Percentiles rank a stretch among this genome's conserved stretches.
These are phyloP conservation scores for Oreochromis spilurus DNA, from an alignment of 2,113 vertebrate genomes.

Conservation along the genomic window DNA sequence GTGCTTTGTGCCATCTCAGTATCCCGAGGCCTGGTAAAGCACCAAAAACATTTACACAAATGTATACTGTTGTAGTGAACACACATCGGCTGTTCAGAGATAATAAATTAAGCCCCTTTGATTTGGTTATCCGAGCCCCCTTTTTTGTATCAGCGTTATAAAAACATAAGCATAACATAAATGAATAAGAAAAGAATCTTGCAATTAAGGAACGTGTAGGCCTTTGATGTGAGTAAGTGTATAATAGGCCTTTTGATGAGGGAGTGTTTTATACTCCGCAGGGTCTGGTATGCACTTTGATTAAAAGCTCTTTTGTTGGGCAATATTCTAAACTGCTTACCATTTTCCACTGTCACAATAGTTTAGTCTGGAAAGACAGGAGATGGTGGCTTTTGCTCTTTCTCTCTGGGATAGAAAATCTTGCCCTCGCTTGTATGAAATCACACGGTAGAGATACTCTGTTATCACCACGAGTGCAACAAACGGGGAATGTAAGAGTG, in stretches of 20 bases:
- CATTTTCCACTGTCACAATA: slow-evolving; percentile 59
- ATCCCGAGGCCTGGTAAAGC: slow-evolving; percentile 43
- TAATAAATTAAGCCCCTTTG: slow-evolving; percentile 57
- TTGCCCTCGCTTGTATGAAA: background rate
- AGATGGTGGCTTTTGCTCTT: slow-evolving; percentile 13
- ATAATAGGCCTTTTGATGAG: slow-evolving; percentile 67
- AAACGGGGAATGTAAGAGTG: background rate
- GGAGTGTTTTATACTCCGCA: slow-evolving; percentile 56
- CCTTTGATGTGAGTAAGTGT: slow-evolving; percentile 70
- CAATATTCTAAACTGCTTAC: slow-evolving; percentile 64
- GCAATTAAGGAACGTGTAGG: slow-evolving; percentile 61
- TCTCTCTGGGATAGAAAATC: background rate
- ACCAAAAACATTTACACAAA: slow-evolving; percentile 35
- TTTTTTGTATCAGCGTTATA: slow-evolving; percentile 43
- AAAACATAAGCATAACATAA: slow-evolving; percentile 63
- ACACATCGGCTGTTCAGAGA: slow-evolving; percentile 28
- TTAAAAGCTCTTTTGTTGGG: slow-evolving; percentile 69
- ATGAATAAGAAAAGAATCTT: slow-evolving; percentile 64
- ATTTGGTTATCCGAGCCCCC: slow-evolving; percentile 47
- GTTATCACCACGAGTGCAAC: background rate
- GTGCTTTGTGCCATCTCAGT: slow-evolving; percentile 37
- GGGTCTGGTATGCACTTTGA: slow-evolving; percentile 61
- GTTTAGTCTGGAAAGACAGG: slow-evolving; percentile 43
- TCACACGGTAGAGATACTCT: background rate
- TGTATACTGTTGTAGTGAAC: slow-evolving; percentile 37